These are phyloP conservation scores for Lytechinus pictus DNA, from an alignment of 35 echinoderm and acorn worm genomes.

Conservation along the genomic window DNA sequence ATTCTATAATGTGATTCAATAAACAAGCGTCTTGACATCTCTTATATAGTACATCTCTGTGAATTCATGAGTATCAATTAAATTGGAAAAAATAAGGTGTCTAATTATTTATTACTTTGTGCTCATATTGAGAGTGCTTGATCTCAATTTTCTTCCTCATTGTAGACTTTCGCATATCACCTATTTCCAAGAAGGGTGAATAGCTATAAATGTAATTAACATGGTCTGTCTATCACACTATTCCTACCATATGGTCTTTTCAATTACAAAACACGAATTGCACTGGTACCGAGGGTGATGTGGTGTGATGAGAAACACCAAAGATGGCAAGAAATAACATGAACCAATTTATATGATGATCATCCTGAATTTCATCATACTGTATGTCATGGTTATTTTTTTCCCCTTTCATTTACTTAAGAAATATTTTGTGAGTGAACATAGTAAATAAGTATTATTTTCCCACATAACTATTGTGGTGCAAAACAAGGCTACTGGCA, in stretches of 20 bases:
- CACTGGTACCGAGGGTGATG: background rate
- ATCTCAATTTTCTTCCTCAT: background rate
- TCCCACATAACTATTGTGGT: no score
- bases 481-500: no score
- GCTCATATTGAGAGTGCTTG: background rate
- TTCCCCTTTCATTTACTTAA: background rate
- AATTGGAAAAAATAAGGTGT: background rate
- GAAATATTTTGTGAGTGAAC: background rate
- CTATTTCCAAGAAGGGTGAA: background rate
- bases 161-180: background rate
- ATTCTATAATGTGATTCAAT: background rate
- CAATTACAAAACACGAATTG: background rate
- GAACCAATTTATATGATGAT: background rate
- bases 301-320: background rate
- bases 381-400: background rate
- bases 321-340: background rate
- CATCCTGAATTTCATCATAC: background rate
- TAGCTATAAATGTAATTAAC: background rate
- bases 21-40: background rate
- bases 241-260: conserved; percentile 2
- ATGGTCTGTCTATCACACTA: background rate
- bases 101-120: no score
- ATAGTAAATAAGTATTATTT: no score
- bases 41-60: background rate
- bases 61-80: no score